Evolutionary conservation across 2,888 invertebrate genomes (phyloP).

Genomic region (Diplolepis rosae): DNA sequence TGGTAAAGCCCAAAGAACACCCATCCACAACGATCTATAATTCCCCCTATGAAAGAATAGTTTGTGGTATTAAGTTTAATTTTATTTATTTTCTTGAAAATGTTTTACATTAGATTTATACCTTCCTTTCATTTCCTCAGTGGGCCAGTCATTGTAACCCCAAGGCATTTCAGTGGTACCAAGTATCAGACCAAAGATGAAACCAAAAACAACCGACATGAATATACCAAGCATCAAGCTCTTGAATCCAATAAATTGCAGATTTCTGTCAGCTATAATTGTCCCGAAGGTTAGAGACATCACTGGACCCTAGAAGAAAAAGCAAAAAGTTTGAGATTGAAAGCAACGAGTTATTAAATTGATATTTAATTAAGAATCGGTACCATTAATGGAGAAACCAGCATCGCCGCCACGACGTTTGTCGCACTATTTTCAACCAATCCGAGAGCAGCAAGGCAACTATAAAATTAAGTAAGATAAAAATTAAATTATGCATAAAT

Average conservation of each 20-base stretch:
- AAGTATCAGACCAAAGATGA: constrained; percentile 84
- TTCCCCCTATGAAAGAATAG: constrained; percentile 77
- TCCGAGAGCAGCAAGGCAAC: constrained; percentile 88
- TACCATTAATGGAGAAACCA: constrained; percentile 84
- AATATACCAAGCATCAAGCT: constrained; percentile 82
- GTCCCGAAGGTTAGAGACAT: constrained; percentile 91
- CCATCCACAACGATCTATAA: constrained; percentile 84
- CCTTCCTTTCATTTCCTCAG: constrained; percentile 87
- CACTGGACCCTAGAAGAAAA: constrained; percentile 81
- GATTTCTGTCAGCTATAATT: constrained; percentile 83
- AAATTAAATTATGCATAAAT: background rate
- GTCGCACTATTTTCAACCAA: constrained; percentile 89
- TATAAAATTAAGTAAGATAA: constrained; percentile 66
- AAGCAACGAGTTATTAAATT: background rate
- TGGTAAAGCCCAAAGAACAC: constrained; percentile 83
- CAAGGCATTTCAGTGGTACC: constrained; percentile 85
- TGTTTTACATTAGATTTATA: constrained; percentile 55
- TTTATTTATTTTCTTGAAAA: background rate
- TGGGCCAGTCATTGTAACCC: constrained; percentile 86
- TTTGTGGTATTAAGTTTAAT: background rate
- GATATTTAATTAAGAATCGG: constrained; percentile 25
- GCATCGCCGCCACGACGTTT: constrained; percentile 85
- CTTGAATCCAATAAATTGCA: constrained; percentile 82
- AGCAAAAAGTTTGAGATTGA: background rate
- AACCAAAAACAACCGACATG: constrained; percentile 86